Conservation (phyloP, 2,113 vertebrate genomes). For the Dolichallabes microphthalmus region DNA sequence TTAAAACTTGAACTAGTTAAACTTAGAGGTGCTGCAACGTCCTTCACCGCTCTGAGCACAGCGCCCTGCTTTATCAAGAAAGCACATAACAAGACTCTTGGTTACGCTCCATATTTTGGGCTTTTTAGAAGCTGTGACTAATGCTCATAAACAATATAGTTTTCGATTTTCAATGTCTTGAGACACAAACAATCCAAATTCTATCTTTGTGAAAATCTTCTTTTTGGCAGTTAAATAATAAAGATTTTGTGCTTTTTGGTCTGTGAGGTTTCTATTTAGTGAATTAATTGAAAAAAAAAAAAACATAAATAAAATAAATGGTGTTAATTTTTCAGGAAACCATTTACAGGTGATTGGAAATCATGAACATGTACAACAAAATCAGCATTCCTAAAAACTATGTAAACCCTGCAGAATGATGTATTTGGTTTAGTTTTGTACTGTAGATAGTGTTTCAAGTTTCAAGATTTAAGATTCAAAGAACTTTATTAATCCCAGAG, state of each 20-base stretch:
- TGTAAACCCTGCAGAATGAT: background rate
- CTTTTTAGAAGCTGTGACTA: background rate
- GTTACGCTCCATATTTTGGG: background rate
- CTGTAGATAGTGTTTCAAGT: background rate
- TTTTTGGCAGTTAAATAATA: background rate
- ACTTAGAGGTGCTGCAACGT: background rate
- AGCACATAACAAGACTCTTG: background rate
- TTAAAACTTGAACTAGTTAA: constrained; percentile 13
- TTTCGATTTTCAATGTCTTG: background rate
- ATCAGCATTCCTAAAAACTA: background rate
- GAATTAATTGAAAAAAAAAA: too few relatives aligned
- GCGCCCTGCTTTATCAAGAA: background rate
- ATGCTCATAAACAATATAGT: background rate
- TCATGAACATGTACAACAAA: background rate
- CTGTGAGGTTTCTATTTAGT: background rate
- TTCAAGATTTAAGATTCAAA: too few relatives aligned
- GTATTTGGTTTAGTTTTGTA: too few relatives aligned
- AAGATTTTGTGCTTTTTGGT: background rate
- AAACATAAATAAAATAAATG: too few relatives aligned
- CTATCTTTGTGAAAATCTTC: background rate
- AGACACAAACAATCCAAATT: background rate
- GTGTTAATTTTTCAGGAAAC: too few relatives aligned
- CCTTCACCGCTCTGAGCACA: background rate
- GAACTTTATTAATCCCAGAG: too few relatives aligned
- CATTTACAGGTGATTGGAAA: background rate